phyloP scores from a whole-genome alignment of 2,797 vertebrate species.

The Vultur gryphus region DNA sequence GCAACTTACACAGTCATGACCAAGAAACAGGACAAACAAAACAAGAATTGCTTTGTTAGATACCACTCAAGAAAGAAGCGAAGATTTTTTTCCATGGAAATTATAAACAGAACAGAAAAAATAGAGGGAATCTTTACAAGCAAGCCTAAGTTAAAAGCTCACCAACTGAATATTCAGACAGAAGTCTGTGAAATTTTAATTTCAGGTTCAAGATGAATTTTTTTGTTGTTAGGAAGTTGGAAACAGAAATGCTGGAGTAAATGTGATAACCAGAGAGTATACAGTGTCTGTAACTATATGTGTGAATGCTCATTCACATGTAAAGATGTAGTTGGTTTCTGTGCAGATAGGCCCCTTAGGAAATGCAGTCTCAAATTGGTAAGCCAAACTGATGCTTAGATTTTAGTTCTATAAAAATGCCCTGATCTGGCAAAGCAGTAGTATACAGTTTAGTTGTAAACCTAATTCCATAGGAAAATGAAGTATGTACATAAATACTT shows the following conservation, averaged over 20 bases:
- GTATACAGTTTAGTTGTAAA: not conserved
- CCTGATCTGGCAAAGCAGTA: not conserved
- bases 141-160: not conserved
- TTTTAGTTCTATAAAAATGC: not conserved
- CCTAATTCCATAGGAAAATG: not conserved
- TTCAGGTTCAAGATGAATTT: not conserved
- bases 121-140: not conserved
- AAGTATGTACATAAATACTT: not conserved
- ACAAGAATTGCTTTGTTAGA: not conserved
- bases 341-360: not conserved
- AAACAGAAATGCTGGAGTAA: not conserved
- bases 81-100: not conserved
- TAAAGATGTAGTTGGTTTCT: not conserved
- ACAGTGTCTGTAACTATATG: not conserved
- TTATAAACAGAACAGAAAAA: not conserved
- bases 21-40: not conserved
- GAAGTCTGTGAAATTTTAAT: not conserved
- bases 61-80: not conserved
- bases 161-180: not conserved
- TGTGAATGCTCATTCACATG: not conserved
- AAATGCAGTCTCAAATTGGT: not conserved
- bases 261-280: not conserved
- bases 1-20: not conserved
- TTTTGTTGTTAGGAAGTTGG: not conserved
- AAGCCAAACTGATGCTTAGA: not conserved